Conservation (phyloP, 2,797 vertebrate species). For the Anomalospiza imberbis region DNA sequence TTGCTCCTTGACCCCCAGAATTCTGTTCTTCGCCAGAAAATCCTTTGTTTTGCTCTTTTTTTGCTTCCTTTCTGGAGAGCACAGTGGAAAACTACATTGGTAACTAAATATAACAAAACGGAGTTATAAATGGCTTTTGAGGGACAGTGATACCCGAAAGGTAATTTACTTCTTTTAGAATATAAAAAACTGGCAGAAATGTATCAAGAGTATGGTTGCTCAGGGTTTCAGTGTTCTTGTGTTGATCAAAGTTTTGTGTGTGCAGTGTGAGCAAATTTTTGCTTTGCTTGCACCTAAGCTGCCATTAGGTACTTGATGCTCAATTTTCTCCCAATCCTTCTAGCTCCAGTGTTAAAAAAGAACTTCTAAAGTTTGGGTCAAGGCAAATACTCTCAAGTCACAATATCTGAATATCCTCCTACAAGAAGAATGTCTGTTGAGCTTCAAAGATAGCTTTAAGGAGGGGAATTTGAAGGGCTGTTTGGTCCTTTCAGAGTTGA, state of each 20-base stretch:
- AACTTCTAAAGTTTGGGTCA: neutral
- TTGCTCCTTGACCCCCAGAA: neutral
- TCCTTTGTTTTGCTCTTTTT: neutral
- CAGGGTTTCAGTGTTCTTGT: neutral
- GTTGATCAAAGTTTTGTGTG: neutral
- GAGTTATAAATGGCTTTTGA: neutral
- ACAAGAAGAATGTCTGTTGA: neutral
- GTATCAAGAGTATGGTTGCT: neutral
- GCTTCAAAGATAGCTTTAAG: neutral
- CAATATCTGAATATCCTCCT: neutral
- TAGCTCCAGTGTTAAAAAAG: neutral
- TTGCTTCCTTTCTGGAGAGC: neutral
- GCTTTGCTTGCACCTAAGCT: neutral
- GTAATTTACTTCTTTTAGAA: neutral
- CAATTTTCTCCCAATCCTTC: neutral
- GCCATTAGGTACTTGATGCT: neutral
- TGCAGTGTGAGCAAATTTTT: neutral
- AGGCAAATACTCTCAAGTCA: neutral
- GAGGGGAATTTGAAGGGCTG: neutral
- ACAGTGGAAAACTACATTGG: neutral
- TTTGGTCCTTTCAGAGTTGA: neutral
- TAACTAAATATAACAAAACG: neutral
- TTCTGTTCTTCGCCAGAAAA: neutral
- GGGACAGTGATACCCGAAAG: neutral
- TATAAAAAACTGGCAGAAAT: neutral